These are phyloP conservation scores for Xestia ashworthii DNA, from an alignment of 2,888 invertebrate species.

Conservation along the genomic window DNA sequence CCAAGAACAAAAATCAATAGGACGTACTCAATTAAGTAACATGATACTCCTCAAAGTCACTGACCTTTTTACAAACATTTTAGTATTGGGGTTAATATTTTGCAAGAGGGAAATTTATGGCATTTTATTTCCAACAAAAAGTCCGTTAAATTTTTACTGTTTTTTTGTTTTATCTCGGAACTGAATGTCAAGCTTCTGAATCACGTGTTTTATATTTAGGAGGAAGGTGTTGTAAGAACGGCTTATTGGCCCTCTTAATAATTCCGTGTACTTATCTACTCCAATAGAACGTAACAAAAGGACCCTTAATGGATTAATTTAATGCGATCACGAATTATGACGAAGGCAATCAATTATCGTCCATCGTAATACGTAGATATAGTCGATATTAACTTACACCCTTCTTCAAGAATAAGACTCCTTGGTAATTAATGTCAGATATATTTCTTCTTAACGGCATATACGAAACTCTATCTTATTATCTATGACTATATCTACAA, in stretches of 20 bases:
- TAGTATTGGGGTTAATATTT: slow-evolving; percentile 15
- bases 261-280: slow-evolving; percentile 25
- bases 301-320: slow-evolving; percentile 40
- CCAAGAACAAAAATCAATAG: background rate
- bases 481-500: background rate
- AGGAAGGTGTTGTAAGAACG: slow-evolving; percentile 42
- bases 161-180: background rate
- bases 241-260: slow-evolving; percentile 30
- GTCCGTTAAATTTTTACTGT: background rate
- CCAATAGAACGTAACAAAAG: slow-evolving; percentile 47
- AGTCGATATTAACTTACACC: slow-evolving; percentile 42
- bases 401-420: slow-evolving; percentile 33
- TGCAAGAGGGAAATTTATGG: background rate
- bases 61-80: background rate
- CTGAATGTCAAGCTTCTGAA: background rate
- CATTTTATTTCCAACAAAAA: background rate
- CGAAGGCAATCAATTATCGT: slow-evolving; percentile 44
- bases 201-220: slow-evolving; percentile 18
- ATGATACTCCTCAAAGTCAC: slow-evolving; percentile 2
- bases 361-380: slow-evolving; percentile 21
- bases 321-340: slow-evolving; percentile 46
- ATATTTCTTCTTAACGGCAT: slow-evolving; percentile 30
- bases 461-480: slow-evolving; percentile 27
- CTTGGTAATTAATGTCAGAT: slow-evolving; percentile 27
- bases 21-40: slow-evolving; percentile 4